Evolutionary conservation across 2,113 vertebrate genomes (phyloP).

Genomic region (Pluvianellus socialis): DNA sequence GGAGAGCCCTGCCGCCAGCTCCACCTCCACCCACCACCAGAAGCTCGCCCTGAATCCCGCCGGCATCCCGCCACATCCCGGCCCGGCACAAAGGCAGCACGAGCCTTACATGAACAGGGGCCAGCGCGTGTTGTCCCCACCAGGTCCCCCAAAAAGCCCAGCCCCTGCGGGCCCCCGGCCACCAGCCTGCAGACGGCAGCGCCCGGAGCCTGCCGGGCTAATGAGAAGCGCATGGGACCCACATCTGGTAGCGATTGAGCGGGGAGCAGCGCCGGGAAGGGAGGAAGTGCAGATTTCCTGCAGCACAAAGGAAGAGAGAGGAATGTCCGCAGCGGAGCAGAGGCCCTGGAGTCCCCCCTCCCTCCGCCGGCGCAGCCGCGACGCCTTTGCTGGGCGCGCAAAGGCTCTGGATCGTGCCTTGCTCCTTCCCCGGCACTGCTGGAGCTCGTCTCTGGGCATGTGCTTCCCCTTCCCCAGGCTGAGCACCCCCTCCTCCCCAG

Average conservation of each 20-base stretch:
- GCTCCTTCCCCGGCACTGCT: not conserved
- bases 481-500: rapidly evolving
- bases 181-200: conserved; percentile 72
- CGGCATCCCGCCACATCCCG: not conserved
- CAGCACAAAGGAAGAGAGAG: conserved; percentile 82
- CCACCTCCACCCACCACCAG: not conserved
- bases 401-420: rapidly evolving
- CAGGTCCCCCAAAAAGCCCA: conserved; percentile 55
- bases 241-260: conserved; percentile 96
- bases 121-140: not conserved
- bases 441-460: not conserved
- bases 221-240: conserved; percentile 79
- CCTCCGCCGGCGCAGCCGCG: rapidly evolving
- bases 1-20: not conserved
- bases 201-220: conserved; percentile 72
- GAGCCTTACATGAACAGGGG: rapidly evolving
- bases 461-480: not conserved
- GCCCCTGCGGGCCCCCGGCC: conserved; percentile 54
- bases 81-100: not conserved
- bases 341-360: not conserved
- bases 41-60: rapidly evolving
- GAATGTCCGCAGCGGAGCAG: conserved; percentile 68
- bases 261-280: conserved; percentile 80
- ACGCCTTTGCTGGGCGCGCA: not conserved
- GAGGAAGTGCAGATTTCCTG: conserved; percentile 91